Evolutionary conservation across 2,797 vertebrate genomes (phyloP).

Genomic region (Sparus aurata): DNA sequence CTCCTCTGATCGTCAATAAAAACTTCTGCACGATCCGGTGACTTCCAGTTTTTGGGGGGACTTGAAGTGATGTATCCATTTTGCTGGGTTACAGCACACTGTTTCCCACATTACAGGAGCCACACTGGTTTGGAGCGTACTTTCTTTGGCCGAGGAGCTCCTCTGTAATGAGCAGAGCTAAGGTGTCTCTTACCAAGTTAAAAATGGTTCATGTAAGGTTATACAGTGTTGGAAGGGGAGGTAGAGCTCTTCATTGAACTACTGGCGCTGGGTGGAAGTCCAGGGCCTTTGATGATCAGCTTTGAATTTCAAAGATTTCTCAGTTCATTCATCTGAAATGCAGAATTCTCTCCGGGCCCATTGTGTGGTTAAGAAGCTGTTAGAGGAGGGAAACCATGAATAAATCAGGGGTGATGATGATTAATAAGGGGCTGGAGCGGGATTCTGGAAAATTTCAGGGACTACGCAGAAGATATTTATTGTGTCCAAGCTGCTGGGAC

Average conservation of each 20-base stretch:
- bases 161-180: slow-evolving; percentile 40
- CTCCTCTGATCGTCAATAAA: not conserved
- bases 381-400: not conserved
- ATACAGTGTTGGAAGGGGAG: slow-evolving; percentile 34
- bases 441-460: slow-evolving; percentile 36
- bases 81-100: slow-evolving; percentile 28
- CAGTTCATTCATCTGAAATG: slow-evolving; percentile 49
- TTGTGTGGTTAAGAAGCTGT: slow-evolving; percentile 13
- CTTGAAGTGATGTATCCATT: slow-evolving; percentile 27
- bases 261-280: slow-evolving; percentile 7
- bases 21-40: slow-evolving; percentile 7
- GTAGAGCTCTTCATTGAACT: slow-evolving; percentile 10
- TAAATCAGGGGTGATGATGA: slow-evolving; percentile 21
- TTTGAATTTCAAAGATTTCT: slow-evolving; percentile 43
- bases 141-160: slow-evolving; percentile 23
- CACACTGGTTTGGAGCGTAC: slow-evolving; percentile 41
- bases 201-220: slow-evolving; percentile 59
- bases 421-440: slow-evolving; percentile 13
- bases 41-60: slow-evolving; percentile 18
- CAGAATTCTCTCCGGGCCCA: slow-evolving; percentile 4
- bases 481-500: slow-evolving; percentile 11
- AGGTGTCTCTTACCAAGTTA: slow-evolving; percentile 30
- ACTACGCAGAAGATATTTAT: slow-evolving; percentile 29
- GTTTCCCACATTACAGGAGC: slow-evolving; percentile 35
- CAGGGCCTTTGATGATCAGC: slow-evolving; percentile 36